These are phyloP conservation scores for Dipodomys merriami DNA, from an alignment of 2,113 vertebrate genomes.

Conservation along the genomic window DNA sequence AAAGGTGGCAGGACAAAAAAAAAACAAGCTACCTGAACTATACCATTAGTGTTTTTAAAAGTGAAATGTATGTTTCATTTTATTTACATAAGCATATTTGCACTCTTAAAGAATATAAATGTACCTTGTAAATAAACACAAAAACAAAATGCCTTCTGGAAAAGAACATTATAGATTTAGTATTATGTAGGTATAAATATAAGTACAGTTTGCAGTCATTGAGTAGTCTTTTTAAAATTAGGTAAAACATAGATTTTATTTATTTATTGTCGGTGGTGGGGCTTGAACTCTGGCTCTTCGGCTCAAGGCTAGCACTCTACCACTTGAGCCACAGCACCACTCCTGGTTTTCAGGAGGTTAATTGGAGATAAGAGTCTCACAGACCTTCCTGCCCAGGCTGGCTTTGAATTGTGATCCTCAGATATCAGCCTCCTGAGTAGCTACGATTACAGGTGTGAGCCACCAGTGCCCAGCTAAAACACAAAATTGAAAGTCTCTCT, in stretches of 20 bases:
- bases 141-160: not conserved
- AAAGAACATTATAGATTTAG: conserved; percentile 20
- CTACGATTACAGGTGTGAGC: too few relatives aligned
- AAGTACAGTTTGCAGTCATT: not conserved
- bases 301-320: too few relatives aligned
- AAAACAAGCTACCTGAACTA: not conserved
- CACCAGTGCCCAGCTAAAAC: too few relatives aligned
- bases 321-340: too few relatives aligned
- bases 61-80: not conserved
- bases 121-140: conserved; percentile 22
- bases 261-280: too few relatives aligned
- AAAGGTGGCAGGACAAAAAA: not conserved
- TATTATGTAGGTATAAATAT: not conserved
- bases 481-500: conserved; percentile 4
- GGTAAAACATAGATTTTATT: conserved; percentile 25
- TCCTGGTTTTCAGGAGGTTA: too few relatives aligned
- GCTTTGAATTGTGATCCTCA: too few relatives aligned
- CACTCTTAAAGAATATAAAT: conserved; percentile 35
- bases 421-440: too few relatives aligned
- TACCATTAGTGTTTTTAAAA: not conserved
- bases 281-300: too few relatives aligned
- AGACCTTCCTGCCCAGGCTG: too few relatives aligned
- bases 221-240: not conserved
- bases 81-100: not conserved
- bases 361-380: too few relatives aligned